Conservation (phyloP, 2,888 invertebrate genomes). For the Drosophila ochracea region DNA sequence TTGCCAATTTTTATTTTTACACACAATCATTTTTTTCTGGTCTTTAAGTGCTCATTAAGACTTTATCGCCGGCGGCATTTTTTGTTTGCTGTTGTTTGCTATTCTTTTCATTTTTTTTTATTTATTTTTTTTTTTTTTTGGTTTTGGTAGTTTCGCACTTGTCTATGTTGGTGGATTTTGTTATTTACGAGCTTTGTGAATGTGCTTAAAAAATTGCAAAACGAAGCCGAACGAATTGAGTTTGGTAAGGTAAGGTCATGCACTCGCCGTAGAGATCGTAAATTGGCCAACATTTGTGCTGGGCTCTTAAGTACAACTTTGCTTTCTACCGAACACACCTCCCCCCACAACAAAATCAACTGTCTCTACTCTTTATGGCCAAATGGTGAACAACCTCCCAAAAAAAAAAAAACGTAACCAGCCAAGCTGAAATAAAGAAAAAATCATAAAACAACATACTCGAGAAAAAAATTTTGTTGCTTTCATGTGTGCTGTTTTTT, state of each 20-base stretch:
- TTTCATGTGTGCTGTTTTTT: slow-evolving; percentile 11
- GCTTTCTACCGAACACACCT: slow-evolving; percentile 31
- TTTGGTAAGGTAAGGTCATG: slow-evolving; percentile 22
- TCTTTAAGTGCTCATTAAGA: slow-evolving; percentile 65
- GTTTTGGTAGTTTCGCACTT: slow-evolving; percentile 6
- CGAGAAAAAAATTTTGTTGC: slow-evolving; percentile 33
- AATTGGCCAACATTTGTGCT: slow-evolving; percentile 27
- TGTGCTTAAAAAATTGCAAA: slow-evolving; percentile 36
- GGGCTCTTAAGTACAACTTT: slow-evolving; percentile 19
- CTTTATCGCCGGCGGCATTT: slow-evolving; percentile 52
- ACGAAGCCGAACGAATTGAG: slow-evolving; percentile 30
- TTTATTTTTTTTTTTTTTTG: background rate
- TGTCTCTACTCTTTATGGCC: slow-evolving; percentile 33
- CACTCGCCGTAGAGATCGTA: slow-evolving; percentile 16
- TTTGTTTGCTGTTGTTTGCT: slow-evolving; percentile 41
- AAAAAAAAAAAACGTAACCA: slow-evolving; percentile 12
- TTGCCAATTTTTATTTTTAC: slow-evolving; percentile 24
- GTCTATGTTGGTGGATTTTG: slow-evolving; percentile 13
- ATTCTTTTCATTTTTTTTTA: background rate
- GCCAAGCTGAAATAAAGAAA: slow-evolving; percentile 25
- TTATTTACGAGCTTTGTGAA: slow-evolving; percentile 38
- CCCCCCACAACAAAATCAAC: slow-evolving; percentile 11
- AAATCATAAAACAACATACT: slow-evolving; percentile 8
- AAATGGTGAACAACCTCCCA: slow-evolving; percentile 50
- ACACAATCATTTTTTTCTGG: slow-evolving; percentile 18